Evolutionary conservation across 1,140 invertebrate genomes (phyloP), one percentile per base, ranked within the genome.

Genomic region (Drosophila rufa): DNA sequence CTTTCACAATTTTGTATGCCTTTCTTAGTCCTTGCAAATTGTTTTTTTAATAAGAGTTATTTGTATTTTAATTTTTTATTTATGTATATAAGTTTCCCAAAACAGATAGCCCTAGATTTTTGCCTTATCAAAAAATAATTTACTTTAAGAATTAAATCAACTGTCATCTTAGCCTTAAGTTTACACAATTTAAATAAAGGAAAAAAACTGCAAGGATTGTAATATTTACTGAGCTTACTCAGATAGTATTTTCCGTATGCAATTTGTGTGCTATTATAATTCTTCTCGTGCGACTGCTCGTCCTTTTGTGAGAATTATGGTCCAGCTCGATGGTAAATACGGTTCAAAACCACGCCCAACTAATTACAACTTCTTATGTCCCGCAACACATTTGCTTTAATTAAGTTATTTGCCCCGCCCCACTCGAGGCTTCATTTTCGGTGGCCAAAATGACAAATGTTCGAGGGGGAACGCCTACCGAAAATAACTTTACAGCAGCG

Each of bases 331-430:
- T 86, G 61, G 77, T 71, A 85, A 85, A 75, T 70, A 79, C 48
- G 82, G 46, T 47, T 42, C 58, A 53, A 75, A 64, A 43, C 47
- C 70, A 74, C 77, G 80, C 84, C 84, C 80, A 84, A 83, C 77
- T 87, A 87, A 87, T 87, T 87, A 87, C 83, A 89, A 80, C 67
- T 89, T 78, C 80, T 89, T 84, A 68, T 87, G 65, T 67, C 50
- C 77, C 64, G 60, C 59, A 78, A 78, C 84, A 80, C 80, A 89
- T 89, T 87, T 87, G 89, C 67, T 87, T 87, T 89, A 87, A 87
- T 87, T 89, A 87, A 87, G 84, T 89, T 80, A 84, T 89, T 69
- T 61, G 22, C 25, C 62, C 50, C 43, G 38, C 33, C 61, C 45
- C 36, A 33, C 30, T 14, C 17, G 56, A 36, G 12, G 19, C 48